These are phyloP conservation scores for Uromys caudimaculatus DNA, from an alignment of 2,797 vertebrate species.

Conservation along the genomic window DNA sequence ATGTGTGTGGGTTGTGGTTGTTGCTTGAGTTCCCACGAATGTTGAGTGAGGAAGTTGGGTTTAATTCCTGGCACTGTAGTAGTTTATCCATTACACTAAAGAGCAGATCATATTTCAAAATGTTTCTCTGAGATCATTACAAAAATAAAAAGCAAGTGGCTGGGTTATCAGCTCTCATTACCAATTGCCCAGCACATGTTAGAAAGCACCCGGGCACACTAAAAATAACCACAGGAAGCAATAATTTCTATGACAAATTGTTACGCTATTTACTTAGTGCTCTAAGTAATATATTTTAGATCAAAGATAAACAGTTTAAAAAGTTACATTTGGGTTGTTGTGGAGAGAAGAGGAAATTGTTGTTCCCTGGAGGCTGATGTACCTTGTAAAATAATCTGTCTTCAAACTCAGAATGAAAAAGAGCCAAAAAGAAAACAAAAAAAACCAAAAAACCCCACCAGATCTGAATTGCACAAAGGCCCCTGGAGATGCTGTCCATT, in stretches of 20 bases:
- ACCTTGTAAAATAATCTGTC: constrained; percentile 91
- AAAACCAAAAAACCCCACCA: neutral
- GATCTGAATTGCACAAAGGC: constrained; percentile 84
- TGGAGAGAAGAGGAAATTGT: constrained; percentile 91
- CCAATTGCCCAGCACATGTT: constrained; percentile 85
- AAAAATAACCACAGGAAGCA: constrained; percentile 92
- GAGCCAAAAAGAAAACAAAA: constrained; percentile 83
- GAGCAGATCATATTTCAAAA: constrained; percentile 87
- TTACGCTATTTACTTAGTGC: constrained; percentile 90
- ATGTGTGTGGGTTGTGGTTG: constrained; percentile 83
- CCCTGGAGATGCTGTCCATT: constrained; percentile 86
- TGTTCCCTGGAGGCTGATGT: constrained; percentile 90
- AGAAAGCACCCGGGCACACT: constrained; percentile 73
- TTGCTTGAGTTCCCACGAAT: constrained; percentile 88
- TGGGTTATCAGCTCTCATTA: constrained; percentile 86
- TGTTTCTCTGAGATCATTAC: constrained; percentile 81
- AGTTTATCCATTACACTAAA: constrained; percentile 86
- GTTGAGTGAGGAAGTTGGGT: constrained; percentile 85
- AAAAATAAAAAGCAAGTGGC: constrained; percentile 86
- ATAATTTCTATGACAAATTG: constrained; percentile 91
- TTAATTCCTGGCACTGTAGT: constrained; percentile 84
- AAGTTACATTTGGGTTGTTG: constrained; percentile 90
- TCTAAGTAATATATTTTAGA: constrained; percentile 91
- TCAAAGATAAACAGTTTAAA: constrained; percentile 92
- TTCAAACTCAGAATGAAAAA: constrained; percentile 86